These are phyloP conservation scores for Drosophila aldrichi DNA, from an alignment of 2,888 invertebrate genomes.

Conservation along the genomic window DNA sequence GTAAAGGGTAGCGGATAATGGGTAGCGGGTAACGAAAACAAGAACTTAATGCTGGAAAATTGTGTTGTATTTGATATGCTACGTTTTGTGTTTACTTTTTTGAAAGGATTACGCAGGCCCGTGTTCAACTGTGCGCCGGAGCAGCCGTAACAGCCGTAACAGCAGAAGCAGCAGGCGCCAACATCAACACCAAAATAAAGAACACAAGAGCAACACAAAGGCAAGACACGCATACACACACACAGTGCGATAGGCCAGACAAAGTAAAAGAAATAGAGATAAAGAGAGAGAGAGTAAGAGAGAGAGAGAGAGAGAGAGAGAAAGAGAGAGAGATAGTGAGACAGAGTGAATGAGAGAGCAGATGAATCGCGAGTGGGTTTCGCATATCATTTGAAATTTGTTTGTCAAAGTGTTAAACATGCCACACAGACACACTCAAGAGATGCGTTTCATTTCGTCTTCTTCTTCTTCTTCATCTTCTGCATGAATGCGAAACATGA, in stretches of 20 bases:
- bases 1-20: neutral
- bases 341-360: slow-evolving; percentile 8
- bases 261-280: slow-evolving; percentile 10
- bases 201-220: slow-evolving; percentile 33
- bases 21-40: slow-evolving; percentile 11
- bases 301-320: slow-evolving; percentile 18
- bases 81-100: slow-evolving; percentile 82
- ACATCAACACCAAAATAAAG: slow-evolving; percentile 32
- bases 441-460: slow-evolving; percentile 5
- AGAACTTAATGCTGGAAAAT: slow-evolving; percentile 43
- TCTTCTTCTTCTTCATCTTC: too few species aligned
- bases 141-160: slow-evolving; percentile 39
- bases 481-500: slow-evolving; percentile 11
- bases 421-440: slow-evolving; percentile 41
- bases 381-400: slow-evolving; percentile 56
- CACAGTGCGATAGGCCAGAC: slow-evolving; percentile 41
- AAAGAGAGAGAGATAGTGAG: slow-evolving; percentile 1
- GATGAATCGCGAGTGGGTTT: slow-evolving; percentile 20
- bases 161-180: slow-evolving; percentile 38
- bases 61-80: slow-evolving; percentile 42
- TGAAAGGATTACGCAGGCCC: slow-evolving; percentile 85
- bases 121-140: slow-evolving; percentile 82
- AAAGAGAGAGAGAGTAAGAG: neutral
- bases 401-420: slow-evolving; percentile 58
- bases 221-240: slow-evolving; percentile 34